Base-by-base conservation (phyloP, 1,140 invertebrate species). In the Dysdera silvatica region DNA sequence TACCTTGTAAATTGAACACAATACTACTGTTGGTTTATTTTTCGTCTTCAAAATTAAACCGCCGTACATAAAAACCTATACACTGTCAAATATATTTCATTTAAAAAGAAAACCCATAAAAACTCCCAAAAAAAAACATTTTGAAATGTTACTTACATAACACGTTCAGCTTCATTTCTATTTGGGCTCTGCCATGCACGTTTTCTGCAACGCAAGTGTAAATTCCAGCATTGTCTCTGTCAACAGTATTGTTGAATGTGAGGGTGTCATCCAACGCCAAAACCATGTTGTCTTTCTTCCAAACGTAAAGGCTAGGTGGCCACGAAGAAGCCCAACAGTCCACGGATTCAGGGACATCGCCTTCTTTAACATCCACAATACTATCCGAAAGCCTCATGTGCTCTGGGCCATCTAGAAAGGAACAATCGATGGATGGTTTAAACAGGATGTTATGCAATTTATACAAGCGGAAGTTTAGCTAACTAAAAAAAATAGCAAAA, bases 91-190 rank as follows among this genome's bases (percentile, higher is more conserved):
- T n/a, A n/a, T n/a, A n/a, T n/a, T n/a, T n/a, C n/a, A n/a, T n/a
- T n/a, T n/a, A n/a, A n/a, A n/a, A n/a, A n/a, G n/a, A n/a, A n/a
- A n/a, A n/a, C n/a, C n/a, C n/a, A n/a, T n/a, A n/a, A n/a, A n/a
- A n/a, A n/a, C n/a, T n/a, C n/a, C n/a, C n/a, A n/a, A n/a, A n/a
- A n/a, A n/a, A n/a, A n/a, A n/a, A n/a, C n/a, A n/a, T n/a, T n/a
- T n/a, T n/a, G n/a, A n/a, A n/a, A n/a, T n/a, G n/a, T n/a, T 70
- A 84, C 86, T 86, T 79, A 91, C 88, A 90, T 77, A 86, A 80
- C 45, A 91, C 87, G 74, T 90, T 86, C 65, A 91, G 79, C 61
- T 80, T 79, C 16, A 84, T 82, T 10, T 81, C 80, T 8, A 81
- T 82, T 47, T 80, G 82, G 35, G 80, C 79, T 48, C 78, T 80